Evolutionary conservation across 1,140 invertebrate species (phyloP).

Genomic region (Pseudobourletiella spinata): DNA sequence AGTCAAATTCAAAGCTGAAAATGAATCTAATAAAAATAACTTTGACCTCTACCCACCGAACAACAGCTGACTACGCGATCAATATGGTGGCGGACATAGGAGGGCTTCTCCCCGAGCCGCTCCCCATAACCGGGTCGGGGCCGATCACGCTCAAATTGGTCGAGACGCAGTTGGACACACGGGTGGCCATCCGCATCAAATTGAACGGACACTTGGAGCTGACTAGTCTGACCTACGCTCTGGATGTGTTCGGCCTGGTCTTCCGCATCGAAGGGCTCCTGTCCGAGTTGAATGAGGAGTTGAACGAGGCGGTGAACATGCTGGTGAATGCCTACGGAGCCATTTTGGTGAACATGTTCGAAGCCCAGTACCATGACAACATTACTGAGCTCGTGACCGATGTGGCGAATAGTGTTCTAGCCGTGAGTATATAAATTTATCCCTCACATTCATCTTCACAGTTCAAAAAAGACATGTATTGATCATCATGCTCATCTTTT

Average conservation of each 20-base stretch:
- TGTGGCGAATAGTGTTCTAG: background rate
- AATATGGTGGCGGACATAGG: background rate
- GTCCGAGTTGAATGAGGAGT: background rate
- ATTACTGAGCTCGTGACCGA: background rate
- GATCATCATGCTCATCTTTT: background rate
- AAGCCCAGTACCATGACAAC: background rate
- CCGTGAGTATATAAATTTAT: background rate
- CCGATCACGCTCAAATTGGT: background rate
- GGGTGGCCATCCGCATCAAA: background rate
- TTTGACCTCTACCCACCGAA: background rate
- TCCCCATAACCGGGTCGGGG: background rate
- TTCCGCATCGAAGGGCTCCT: background rate
- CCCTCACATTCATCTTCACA: background rate
- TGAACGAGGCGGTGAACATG: constrained; percentile 5
- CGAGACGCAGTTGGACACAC: background rate
- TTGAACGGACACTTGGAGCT: background rate
- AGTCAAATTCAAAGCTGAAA: background rate
- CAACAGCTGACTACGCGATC: background rate
- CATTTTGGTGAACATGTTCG: background rate
- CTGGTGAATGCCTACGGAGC: background rate
- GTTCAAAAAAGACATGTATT: background rate
- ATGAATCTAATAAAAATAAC: background rate
- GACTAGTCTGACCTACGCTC: background rate
- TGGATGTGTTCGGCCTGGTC: background rate
- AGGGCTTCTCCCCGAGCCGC: background rate